Evolutionary conservation across 2,113 vertebrate species (phyloP).

Genomic region (Glareola pratincola): DNA sequence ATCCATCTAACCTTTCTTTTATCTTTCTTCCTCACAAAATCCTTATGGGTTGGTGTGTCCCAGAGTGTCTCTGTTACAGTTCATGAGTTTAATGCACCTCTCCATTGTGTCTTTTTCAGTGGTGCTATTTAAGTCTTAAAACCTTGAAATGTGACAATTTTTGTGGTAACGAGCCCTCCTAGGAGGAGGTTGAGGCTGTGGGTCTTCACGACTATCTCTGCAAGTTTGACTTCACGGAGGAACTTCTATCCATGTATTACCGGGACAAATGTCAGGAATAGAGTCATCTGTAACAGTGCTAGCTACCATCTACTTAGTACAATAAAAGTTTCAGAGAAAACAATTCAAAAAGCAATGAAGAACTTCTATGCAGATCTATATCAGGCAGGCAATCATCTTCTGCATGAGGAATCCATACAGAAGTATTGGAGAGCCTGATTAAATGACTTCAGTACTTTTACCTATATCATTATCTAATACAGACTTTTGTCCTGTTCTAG

Average conservation of each 20-base stretch:
- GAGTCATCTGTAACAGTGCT: neutral
- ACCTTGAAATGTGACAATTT: neutral
- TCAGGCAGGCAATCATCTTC: neutral
- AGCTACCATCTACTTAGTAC: neutral
- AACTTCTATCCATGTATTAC: neutral
- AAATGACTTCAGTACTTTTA: neutral
- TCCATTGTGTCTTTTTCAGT: neutral
- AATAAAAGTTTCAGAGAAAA: neutral
- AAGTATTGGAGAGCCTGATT: neutral
- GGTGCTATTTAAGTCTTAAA: neutral
- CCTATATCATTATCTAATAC: neutral
- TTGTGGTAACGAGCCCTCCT: rapidly evolving
- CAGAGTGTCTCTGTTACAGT: neutral
- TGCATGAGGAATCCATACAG: neutral
- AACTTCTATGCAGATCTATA: neutral
- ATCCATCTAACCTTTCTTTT: neutral
- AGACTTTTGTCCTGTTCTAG: neutral
- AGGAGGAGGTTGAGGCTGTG: neutral
- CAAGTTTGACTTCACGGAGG: neutral
- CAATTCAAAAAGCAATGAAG: neutral
- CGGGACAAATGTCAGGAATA: neutral
- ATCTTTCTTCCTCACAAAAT: neutral
- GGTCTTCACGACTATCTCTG: neutral
- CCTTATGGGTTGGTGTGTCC: neutral
- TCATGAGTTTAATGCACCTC: neutral